Evolutionary conservation across 2,888 invertebrate species (phyloP).

Genomic region (Stenolophus ochropezus): DNA sequence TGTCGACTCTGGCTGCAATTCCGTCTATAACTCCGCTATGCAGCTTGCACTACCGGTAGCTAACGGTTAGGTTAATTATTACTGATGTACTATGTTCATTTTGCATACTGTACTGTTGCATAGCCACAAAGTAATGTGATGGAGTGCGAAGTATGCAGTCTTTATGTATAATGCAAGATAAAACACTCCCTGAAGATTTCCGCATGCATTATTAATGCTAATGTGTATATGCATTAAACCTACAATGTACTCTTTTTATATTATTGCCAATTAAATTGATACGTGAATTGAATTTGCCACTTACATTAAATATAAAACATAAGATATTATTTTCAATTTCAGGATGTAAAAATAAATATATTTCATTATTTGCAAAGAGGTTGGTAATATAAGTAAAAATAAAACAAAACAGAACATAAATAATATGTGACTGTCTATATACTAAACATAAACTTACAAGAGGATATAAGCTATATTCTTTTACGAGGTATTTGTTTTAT

Average conservation of each 20-base stretch:
- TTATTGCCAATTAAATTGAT: background rate
- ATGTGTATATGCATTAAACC: background rate
- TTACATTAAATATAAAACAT: background rate
- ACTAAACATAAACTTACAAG: background rate
- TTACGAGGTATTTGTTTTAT: background rate
- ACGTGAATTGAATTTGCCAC: too few species aligned
- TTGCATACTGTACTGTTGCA: background rate
- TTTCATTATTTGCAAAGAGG: background rate
- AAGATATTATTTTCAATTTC: background rate
- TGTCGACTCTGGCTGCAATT: too few species aligned
- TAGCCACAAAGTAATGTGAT: background rate
- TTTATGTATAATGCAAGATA: slow-evolving; percentile 4
- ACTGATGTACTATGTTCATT: slow-evolving; percentile 15
- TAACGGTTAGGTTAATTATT: slow-evolving; percentile 20
- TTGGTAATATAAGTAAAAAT: background rate
- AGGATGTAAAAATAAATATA: background rate
- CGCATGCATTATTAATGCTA: background rate
- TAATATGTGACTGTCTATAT: background rate
- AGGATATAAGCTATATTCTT: slow-evolving; percentile 11
- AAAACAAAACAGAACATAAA: background rate
- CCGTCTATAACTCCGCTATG: too few species aligned
- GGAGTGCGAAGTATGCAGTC: background rate
- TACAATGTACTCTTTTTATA: background rate
- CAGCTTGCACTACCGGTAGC: background rate
- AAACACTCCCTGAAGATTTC: slow-evolving; percentile 12